Percentiles rank a stretch among this genome's conserved stretches.
Evolutionary conservation across 1,140 invertebrate genomes (phyloP).

Genomic region (Nasonia vitripennis): DNA sequence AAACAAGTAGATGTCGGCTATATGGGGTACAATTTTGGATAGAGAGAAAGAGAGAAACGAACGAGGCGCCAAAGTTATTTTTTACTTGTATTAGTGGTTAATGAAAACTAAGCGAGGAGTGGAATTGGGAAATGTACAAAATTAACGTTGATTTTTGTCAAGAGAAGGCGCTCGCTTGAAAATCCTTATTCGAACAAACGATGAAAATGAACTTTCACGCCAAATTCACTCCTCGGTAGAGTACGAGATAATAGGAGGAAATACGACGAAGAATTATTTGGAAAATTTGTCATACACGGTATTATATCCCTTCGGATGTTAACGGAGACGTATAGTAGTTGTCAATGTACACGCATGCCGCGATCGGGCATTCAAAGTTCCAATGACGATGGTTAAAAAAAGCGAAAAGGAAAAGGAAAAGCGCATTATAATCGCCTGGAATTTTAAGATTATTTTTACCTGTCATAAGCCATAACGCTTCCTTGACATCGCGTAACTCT

Average conservation of each 20-base stretch:
- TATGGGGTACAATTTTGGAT: conserved; percentile 47
- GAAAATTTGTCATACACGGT: neutral
- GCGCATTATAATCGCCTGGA: conserved; percentile 53
- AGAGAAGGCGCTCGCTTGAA: neutral
- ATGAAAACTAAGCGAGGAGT: conserved; percentile 22
- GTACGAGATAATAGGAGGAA: neutral
- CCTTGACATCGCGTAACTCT: conserved; percentile 41
- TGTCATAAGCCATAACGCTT: conserved; percentile 49
- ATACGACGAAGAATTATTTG: neutral
- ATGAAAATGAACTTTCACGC: neutral
- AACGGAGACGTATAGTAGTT: neutral
- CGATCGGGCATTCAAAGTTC: conserved; percentile 41
- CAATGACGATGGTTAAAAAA: conserved; percentile 3
- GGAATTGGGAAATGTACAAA: conserved; percentile 39
- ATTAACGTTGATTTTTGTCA: neutral
- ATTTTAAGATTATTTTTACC: conserved; percentile 63
- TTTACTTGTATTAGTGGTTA: conserved; percentile 37
- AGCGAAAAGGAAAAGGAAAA: conserved; percentile 5
- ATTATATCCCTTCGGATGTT: neutral
- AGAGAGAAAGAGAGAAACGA: conserved; percentile 14
- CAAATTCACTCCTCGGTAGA: conserved; percentile 27
- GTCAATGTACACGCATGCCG: conserved; percentile 7
- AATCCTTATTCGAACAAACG: neutral
- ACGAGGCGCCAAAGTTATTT: conserved; percentile 39
- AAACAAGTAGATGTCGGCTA: conserved; percentile 39